Evolutionary conservation across 2,888 invertebrate genomes (phyloP).

Genomic region (Siphlonurus alternatus): DNA sequence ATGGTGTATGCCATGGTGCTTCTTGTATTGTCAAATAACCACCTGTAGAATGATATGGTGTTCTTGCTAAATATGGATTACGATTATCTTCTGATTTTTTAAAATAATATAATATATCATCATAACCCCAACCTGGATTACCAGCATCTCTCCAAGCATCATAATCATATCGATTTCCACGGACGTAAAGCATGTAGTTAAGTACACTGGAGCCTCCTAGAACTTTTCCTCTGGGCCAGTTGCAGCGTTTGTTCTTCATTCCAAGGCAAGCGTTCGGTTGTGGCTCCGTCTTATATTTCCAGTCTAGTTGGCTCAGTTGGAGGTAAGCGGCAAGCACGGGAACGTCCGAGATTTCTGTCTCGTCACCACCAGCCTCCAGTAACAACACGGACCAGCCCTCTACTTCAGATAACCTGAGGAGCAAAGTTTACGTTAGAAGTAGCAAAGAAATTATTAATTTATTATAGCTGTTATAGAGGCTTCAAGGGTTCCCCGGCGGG

Average conservation of each 20-base stretch:
- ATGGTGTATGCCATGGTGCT: slow-evolving; percentile 71
- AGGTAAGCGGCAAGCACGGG: slow-evolving; percentile 74
- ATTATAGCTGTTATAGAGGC: no score
- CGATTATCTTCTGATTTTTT: slow-evolving; percentile 84
- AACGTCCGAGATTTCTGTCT: slow-evolving; percentile 80
- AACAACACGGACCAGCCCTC: slow-evolving; percentile 64
- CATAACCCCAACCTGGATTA: slow-evolving; percentile 75
- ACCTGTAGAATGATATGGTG: slow-evolving; percentile 62
- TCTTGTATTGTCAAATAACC: slow-evolving; percentile 67
- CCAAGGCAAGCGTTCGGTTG: slow-evolving; percentile 66
- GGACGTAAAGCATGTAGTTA: slow-evolving; percentile 81
- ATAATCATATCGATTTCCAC: slow-evolving; percentile 81
- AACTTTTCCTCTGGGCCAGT: slow-evolving; percentile 85
- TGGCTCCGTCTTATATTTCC: slow-evolving; percentile 87
- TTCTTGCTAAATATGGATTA: slow-evolving; percentile 64
- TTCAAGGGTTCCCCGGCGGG: no score
- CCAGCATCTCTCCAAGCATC: slow-evolving; percentile 77
- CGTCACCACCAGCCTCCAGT: slow-evolving; percentile 76
- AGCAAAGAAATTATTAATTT: no score
- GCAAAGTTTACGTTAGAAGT: no score
- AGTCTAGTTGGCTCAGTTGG: slow-evolving; percentile 72
- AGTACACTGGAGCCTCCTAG: slow-evolving; percentile 78
- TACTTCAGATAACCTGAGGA: slow-evolving; percentile 49
- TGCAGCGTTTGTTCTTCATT: slow-evolving; percentile 68
- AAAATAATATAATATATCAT: slow-evolving; percentile 65